Base-by-base conservation (phyloP, 2,888 invertebrate species). In the Dorcus parallelipipedus region DNA sequence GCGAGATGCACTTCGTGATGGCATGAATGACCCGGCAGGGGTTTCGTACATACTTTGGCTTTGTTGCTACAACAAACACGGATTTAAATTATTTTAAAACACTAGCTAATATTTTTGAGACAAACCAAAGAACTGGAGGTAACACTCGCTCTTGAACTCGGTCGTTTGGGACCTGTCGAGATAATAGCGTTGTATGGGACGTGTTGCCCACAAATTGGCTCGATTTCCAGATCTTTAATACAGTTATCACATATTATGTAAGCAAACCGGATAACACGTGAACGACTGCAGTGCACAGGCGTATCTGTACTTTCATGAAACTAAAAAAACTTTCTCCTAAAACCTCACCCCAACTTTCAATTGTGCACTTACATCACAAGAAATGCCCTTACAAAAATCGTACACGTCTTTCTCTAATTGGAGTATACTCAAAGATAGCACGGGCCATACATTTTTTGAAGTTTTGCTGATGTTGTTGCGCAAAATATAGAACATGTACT, bases 201-300 rank as follows among this genome's bases (percentile, higher is more conserved):
- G 67, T 82, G 82, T 7, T 71, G 72, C 0, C 80, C 81, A 0
- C 76, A 74, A 52, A 75, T 68, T 2, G 78, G 58, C 0, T 68
- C 49, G 2, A 82, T 73, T 8, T 73, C 75, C 20, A 81, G 60
- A 63, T 78, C 76, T 0, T 64, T 62, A 58, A 78, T 78, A 69
- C 80, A 76, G 50, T 76, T 76, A 59, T 81, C 80, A 33, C 79
- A 76, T 20, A 82, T 76, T 6, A 71, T 69, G 49, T 70, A 82
- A 0, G 73, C 73, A 76, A 77, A 79, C 4, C 82, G 76, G 1
- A 71, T 71, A 0, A 79, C 79, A 59, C 66, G 70, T 0, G 81
- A 80, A n/a, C 74, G 66, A 0, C 79, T 76, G 59, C 82, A 82
- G 58, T 77, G 70, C 14, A 60, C 47, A 5, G 60, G 61, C n/a